Base-by-base conservation (phyloP, 2,113 vertebrate species). In the Acanthisitta chloris region DNA sequence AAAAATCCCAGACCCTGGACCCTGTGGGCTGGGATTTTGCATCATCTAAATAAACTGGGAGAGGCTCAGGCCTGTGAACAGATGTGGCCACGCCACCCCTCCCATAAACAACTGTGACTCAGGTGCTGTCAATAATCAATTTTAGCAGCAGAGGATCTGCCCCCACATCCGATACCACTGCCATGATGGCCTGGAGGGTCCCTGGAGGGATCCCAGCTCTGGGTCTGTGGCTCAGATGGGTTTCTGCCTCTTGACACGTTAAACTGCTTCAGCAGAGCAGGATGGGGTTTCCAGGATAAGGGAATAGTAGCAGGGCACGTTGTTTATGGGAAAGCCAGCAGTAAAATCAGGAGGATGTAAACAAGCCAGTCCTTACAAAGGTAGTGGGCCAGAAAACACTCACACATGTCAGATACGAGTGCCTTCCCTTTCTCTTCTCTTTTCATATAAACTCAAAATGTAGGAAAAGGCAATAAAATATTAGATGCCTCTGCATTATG, bases 51-150 rank as follows among this genome's bases (percentile, higher is more conserved):
- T 88, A 40, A 79, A 90, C 29, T 51, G 70, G 52, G 88, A 81
- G 78, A 62, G 23, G 25, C 81, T 91, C 61, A 87, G 73, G 20
- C 43, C 74, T 78, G 59, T 64, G 73, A 87, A 43, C 18, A 55
- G 77, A 67, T n/a, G 61, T 36, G 70, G 31, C 66, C 90, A 80
- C 55, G 52, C 28, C 9, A 33, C 10, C 0, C 2, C 33, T 76
- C 20, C 64, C 7, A 3, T 34, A 82, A 57, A 46, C 0, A 0
- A 93, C 17, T 0, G 0, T 40, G 43, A 52, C 54, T 59, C 33
- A 0, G 0, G 17, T 71, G 45, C 49, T 73, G 58, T 46, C 3
- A 3, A 38, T 25, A 74, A 51, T 26, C 29, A 46, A 14, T 43
- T 83, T 79, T 38, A 34, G 54, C 1, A 8, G 54, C 54, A 86